Evolutionary conservation across 2,113 vertebrate genomes (phyloP).

Genomic region (Monopterus albus): DNA sequence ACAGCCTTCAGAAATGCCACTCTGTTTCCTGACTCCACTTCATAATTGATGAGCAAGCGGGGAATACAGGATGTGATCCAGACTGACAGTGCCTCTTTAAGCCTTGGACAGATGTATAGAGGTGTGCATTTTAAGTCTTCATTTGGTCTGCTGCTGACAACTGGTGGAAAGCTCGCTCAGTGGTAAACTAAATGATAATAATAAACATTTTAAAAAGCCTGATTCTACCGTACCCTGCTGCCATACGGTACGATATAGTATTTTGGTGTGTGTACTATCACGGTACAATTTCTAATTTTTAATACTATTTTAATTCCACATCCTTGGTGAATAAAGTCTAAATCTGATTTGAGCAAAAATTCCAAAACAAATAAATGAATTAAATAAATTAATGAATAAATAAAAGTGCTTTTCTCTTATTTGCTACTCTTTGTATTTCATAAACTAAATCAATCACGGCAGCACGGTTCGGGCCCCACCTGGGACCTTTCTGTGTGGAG

Average conservation of each 20-base stretch:
- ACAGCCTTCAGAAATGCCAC: conserved; percentile 61
- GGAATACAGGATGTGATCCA: conserved; percentile 69
- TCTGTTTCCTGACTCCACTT: conserved; percentile 69
- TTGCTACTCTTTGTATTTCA: too few relatives aligned
- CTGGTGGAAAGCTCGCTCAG: not conserved
- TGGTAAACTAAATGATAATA: conserved; percentile 19
- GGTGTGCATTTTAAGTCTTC: conserved; percentile 35
- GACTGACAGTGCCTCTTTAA: conserved; percentile 40
- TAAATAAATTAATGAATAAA: too few relatives aligned
- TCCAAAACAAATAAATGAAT: too few relatives aligned
- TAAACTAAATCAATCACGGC: too few relatives aligned
- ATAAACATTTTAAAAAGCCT: conserved; percentile 35
- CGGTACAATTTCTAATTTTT: too few relatives aligned
- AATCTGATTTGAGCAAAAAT: too few relatives aligned
- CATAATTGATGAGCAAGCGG: conserved; percentile 73
- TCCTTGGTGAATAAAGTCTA: too few relatives aligned
- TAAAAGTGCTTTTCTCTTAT: too few relatives aligned
- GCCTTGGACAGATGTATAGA: conserved; percentile 40
- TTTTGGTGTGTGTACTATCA: conserved; percentile 26
- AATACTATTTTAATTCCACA: too few relatives aligned
- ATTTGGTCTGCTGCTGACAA: conserved; percentile 12
- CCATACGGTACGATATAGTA: not conserved
- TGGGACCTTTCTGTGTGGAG: too few relatives aligned
- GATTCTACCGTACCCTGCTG: too few relatives aligned
- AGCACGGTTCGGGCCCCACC: too few relatives aligned